Evolutionary conservation across 2,113 vertebrate species (phyloP).

Genomic region (Eolophus roseicapilla): DNA sequence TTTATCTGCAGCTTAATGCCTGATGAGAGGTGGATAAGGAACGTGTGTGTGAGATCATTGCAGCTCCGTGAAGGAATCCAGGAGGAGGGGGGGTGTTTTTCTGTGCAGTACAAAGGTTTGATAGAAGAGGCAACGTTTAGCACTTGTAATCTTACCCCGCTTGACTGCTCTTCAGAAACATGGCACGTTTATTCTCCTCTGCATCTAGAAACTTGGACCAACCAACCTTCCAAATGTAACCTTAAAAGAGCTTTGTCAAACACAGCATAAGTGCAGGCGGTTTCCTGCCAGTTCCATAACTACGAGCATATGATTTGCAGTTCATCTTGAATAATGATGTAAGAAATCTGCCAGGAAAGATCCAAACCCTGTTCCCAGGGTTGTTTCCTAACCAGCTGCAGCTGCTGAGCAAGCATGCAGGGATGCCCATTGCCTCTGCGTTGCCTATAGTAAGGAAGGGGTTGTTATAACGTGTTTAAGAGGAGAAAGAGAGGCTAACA

Average conservation of each 20-base stretch:
- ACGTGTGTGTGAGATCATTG: not conserved
- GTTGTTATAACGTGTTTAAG: slow-evolving; percentile 11
- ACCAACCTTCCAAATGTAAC: not conserved
- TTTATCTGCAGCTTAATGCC: not conserved
- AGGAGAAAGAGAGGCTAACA: slow-evolving; percentile 18
- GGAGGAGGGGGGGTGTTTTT: not conserved
- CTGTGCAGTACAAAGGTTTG: not conserved
- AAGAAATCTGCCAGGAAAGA: slow-evolving; percentile 68
- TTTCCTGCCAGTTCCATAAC: slow-evolving; percentile 67
- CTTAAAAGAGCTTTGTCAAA: slow-evolving; percentile 64
- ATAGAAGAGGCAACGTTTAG: not conserved
- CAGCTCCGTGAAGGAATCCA: not conserved
- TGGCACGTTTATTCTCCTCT: not conserved
- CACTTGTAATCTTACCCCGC: not conserved
- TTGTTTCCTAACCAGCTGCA: slow-evolving; percentile 67
- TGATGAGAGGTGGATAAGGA: not conserved
- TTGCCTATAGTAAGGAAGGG: not conserved
- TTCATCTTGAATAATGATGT: slow-evolving; percentile 64
- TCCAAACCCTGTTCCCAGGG: slow-evolving; percentile 41
- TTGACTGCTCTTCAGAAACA: slow-evolving; percentile 7
- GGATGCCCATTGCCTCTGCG: not conserved
- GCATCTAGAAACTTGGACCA: not conserved
- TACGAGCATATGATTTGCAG: slow-evolving; percentile 59
- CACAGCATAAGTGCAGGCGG: slow-evolving; percentile 35
- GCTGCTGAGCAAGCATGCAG: slow-evolving; percentile 27